phyloP scores from a whole-genome alignment of 2,888 invertebrate genomes.

The Epiblema foenella region DNA sequence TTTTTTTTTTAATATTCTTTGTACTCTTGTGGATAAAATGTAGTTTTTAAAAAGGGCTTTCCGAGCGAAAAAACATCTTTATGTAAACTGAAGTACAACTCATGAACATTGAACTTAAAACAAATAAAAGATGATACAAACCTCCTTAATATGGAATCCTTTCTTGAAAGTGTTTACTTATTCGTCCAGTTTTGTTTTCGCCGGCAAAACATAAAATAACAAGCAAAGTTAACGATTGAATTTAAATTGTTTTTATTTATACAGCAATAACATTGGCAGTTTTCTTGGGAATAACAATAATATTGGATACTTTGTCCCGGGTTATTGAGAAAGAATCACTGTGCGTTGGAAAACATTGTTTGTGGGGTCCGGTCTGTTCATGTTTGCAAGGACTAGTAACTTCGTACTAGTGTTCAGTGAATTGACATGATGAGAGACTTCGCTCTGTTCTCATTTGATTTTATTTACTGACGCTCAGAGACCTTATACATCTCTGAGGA shows the following conservation, averaged over 20 bases:
- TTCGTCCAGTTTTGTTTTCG: constrained; percentile 17
- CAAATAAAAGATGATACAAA: constrained; percentile 1
- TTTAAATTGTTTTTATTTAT: constrained; percentile 34
- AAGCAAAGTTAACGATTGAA: constrained; percentile 16
- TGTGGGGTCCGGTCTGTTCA: no score
- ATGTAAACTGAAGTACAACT: not conserved
- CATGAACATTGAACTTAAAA: constrained; percentile 16
- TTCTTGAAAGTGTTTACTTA: constrained; percentile 27
- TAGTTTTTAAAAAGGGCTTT: no score
- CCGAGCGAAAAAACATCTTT: not conserved
- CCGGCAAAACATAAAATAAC: constrained; percentile 24
- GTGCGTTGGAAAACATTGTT: constrained; percentile 14
- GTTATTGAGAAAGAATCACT: constrained; percentile 16
- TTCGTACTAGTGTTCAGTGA: no score
- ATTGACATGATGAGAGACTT: no score
- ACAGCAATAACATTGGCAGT: constrained; percentile 26
- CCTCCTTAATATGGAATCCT: constrained; percentile 10
- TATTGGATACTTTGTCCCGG: constrained; percentile 15
- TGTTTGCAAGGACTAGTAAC: no score
- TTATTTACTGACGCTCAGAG: no score
- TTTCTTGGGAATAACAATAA: constrained; percentile 31
- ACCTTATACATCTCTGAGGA: no score
- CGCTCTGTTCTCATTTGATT: no score
- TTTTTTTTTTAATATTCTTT: no score
- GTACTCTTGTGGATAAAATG: no score